These are phyloP conservation scores for Alectura lathami DNA, from an alignment of 2,113 vertebrate species.

Conservation along the genomic window DNA sequence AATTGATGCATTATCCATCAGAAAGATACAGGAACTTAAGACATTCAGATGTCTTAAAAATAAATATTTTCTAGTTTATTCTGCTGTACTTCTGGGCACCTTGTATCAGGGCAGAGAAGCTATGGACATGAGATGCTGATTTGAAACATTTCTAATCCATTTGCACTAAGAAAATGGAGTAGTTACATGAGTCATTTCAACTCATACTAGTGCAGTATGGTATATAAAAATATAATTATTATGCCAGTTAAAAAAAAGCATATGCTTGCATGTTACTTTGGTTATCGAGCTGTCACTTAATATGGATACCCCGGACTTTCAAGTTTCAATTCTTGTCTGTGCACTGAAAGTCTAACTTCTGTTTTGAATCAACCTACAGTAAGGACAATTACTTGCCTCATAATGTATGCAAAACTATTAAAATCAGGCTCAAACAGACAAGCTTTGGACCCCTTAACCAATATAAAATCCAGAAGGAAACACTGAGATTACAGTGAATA, in stretches of 20 bases:
- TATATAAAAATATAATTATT: neutral
- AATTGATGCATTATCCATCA: neutral
- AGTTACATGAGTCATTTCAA: neutral
- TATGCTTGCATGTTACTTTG: rapidly evolving
- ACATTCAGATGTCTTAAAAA: neutral
- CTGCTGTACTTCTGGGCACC: neutral
- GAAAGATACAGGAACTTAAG: neutral
- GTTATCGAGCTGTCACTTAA: neutral
- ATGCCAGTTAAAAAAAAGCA: neutral
- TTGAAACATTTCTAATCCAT: neutral
- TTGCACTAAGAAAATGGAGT: neutral
- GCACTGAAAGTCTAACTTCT: neutral
- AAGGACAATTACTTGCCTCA: neutral
- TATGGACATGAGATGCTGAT: neutral
- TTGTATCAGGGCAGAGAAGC: neutral
- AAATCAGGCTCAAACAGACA: neutral
- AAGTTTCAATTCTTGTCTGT: neutral
- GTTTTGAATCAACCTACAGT: neutral
- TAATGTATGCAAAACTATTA: neutral
- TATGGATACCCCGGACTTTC: rapidly evolving
- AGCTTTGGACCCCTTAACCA: neutral
- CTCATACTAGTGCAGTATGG: neutral
- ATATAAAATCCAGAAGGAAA: neutral
- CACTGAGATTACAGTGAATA: neutral
- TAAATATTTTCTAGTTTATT: neutral